These are phyloP conservation scores for Temnothorax rugatulus DNA, from an alignment of 2,888 invertebrate genomes.

Conservation along the genomic window DNA sequence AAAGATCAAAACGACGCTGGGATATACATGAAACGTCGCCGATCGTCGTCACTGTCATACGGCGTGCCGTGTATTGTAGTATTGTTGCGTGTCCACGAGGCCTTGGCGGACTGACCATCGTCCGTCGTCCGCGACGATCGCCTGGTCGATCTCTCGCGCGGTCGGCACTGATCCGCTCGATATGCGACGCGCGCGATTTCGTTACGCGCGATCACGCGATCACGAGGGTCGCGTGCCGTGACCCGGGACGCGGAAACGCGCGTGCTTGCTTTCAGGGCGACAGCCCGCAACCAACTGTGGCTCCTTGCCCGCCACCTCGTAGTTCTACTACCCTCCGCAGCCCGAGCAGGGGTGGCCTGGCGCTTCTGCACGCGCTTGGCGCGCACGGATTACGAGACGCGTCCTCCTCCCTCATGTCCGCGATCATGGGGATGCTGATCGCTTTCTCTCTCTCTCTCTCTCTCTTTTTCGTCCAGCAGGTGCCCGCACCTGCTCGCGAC, in stretches of 20 bases:
- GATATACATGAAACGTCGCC: background rate
- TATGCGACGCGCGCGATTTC: conserved; percentile 44
- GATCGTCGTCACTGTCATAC: background rate
- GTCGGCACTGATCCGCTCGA: conserved; percentile 5
- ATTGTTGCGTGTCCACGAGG: background rate
- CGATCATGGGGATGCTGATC: background rate
- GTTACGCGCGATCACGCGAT: conserved; percentile 57
- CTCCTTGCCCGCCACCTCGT: conserved; percentile 77
- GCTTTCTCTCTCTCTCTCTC: background rate
- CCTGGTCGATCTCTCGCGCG: background rate
- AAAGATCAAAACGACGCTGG: background rate
- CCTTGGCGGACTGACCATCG: conserved; percentile 11
- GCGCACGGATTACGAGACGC: conserved; percentile 64
- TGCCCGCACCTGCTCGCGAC: background rate
- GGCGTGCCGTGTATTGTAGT: background rate
- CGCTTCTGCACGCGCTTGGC: conserved; percentile 65
- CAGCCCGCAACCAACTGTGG: conserved; percentile 84
- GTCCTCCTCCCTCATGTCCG: background rate
- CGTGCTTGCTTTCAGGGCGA: conserved; percentile 79
- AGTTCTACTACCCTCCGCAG: conserved; percentile 76
- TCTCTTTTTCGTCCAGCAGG: background rate
- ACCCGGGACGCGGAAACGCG: conserved; percentile 48
- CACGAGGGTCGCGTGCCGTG: conserved; percentile 66
- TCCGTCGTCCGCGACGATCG: background rate
- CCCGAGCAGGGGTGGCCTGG: conserved; percentile 62